A percentile compares a stretch with the other conserved stretches of the same genome.
These are phyloP conservation scores for Ischnus inquisitorius DNA, from an alignment of 2,888 invertebrate species.

Conservation along the genomic window DNA sequence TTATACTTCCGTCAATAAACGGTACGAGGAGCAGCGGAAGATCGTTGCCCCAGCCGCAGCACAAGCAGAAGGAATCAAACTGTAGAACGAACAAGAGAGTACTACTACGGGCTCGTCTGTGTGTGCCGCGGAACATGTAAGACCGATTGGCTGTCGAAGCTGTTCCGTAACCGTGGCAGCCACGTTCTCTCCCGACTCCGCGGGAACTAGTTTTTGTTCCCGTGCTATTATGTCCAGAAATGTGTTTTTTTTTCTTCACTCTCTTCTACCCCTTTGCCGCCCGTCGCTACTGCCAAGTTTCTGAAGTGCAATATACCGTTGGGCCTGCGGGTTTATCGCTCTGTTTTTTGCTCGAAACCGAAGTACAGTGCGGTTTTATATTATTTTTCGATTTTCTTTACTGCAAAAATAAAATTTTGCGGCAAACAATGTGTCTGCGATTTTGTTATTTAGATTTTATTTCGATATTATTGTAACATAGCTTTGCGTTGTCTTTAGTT, in stretches of 20 bases:
- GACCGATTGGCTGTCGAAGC: slow-evolving; percentile 57
- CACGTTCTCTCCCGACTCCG: slow-evolving; percentile 36
- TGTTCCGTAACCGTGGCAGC: slow-evolving; percentile 46
- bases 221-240: slow-evolving; percentile 58
- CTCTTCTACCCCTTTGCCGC: slow-evolving; percentile 18
- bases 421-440: not conserved
- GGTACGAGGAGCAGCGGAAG: slow-evolving; percentile 25
- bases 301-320: slow-evolving; percentile 40
- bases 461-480: not conserved
- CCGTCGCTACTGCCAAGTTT: slow-evolving; percentile 28
- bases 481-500: not conserved
- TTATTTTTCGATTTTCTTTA: not conserved
- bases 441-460: not conserved
- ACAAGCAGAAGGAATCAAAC: slow-evolving; percentile 21
- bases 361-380: slow-evolving; percentile 7
- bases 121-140: slow-evolving; percentile 51
- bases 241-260: slow-evolving; percentile 18
- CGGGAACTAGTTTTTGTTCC: slow-evolving; percentile 62
- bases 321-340: slow-evolving; percentile 38
- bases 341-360: not conserved
- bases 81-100: slow-evolving; percentile 8
- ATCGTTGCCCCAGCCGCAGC: slow-evolving; percentile 48
- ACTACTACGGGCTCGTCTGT: slow-evolving; percentile 3
- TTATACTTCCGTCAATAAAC: slow-evolving; percentile 67
- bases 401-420: not conserved